phyloP scores from a whole-genome alignment of 2,113 vertebrate genomes.

The Psilopsiagon aurifrons region DNA sequence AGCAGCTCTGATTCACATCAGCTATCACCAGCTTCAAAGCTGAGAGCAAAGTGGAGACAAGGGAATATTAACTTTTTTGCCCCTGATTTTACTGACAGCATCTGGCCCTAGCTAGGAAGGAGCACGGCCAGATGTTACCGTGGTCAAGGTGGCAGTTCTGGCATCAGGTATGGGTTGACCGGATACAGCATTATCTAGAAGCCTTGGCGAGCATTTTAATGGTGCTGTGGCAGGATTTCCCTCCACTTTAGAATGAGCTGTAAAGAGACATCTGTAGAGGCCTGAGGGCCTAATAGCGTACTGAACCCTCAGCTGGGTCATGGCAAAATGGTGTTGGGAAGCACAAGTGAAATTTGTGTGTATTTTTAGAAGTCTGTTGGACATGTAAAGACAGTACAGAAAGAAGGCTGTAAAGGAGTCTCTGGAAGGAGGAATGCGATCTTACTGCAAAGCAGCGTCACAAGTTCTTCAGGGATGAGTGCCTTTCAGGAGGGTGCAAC shows the following conservation, averaged over 20 bases:
- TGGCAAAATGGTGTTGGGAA: constrained; percentile 78
- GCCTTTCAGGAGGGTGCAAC: neutral
- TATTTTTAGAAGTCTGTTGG: neutral
- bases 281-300: constrained; percentile 72
- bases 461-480: neutral
- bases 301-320: constrained; percentile 74
- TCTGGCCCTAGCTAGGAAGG: neutral
- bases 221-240: constrained; percentile 75
- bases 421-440: neutral
- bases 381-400: neutral
- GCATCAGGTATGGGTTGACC: constrained; percentile 74
- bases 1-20: neutral
- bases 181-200: constrained; percentile 74
- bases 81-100: neutral
- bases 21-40: neutral
- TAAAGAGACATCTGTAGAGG: constrained; percentile 79
- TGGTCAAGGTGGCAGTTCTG: neutral
- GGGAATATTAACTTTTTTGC: neutral
- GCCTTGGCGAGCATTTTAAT: constrained; percentile 67
- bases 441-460: neutral
- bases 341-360: constrained; percentile 79
- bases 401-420: neutral
- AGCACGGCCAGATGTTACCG: rapidly evolving
- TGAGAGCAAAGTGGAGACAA: neutral
- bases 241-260: constrained; percentile 80